phyloP scores from a whole-genome alignment of 2,113 vertebrate genomes.

The Rhinoderma darwinii region DNA sequence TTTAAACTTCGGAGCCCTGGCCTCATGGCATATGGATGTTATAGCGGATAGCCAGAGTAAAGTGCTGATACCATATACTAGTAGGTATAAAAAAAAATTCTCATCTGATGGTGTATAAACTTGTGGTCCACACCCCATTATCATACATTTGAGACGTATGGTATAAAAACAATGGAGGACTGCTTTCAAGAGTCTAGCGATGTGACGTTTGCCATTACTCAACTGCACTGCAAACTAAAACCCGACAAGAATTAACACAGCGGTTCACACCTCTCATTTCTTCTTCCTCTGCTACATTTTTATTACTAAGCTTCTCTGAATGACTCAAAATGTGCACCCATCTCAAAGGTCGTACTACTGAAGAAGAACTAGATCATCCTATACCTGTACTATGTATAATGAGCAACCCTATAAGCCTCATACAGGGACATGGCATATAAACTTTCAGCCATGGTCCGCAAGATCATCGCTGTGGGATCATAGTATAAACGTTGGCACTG shows the following conservation, averaged over 20 bases:
- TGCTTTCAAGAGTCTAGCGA: not conserved
- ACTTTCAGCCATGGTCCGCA: too few relatives aligned
- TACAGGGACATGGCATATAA: too few relatives aligned
- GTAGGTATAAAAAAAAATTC: not conserved
- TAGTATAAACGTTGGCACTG: too few relatives aligned
- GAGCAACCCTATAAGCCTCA: too few relatives aligned
- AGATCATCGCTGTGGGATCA: too few relatives aligned
- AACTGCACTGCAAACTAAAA: not conserved
- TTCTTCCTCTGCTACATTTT: slow-evolving; percentile 7
- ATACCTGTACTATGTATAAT: not conserved
- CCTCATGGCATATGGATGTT: too few relatives aligned
- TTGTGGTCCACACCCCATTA: not conserved
- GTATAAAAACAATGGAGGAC: not conserved
- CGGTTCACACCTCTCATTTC: slow-evolving; percentile 10
- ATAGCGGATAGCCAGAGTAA: not conserved
- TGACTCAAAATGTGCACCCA: not conserved
- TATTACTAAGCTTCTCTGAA: slow-evolving; percentile 25
- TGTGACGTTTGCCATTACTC: not conserved
- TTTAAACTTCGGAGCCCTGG: too few relatives aligned
- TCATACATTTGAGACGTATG: not conserved
- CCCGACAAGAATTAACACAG: not conserved
- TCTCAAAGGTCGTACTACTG: not conserved
- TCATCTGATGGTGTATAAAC: not conserved
- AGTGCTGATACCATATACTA: not conserved
- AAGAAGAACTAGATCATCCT: not conserved